These are phyloP conservation scores for Gymnosoma rotundatum DNA, from an alignment of 2,888 invertebrate genomes.

Conservation along the genomic window DNA sequence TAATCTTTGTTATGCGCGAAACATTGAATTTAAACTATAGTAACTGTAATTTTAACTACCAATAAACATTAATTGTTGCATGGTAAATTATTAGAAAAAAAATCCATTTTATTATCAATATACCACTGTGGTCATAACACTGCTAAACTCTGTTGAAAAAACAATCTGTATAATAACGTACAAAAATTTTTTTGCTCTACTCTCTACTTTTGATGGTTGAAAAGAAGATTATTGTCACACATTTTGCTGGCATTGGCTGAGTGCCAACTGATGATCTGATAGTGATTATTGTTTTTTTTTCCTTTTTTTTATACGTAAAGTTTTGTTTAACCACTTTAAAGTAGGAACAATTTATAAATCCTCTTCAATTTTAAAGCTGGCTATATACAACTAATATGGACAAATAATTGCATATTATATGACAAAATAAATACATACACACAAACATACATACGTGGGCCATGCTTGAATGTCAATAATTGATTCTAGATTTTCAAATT, in stretches of 20 bases:
- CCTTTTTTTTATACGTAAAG: background rate
- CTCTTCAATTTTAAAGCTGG: conserved; percentile 3
- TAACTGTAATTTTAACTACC: no score
- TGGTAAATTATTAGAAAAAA: no score
- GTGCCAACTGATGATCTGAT: conserved; percentile 65
- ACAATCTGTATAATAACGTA: conserved; percentile 18
- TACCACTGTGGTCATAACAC: background rate
- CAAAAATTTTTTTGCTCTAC: conserved; percentile 1
- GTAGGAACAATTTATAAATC: background rate
- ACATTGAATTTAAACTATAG: no score
- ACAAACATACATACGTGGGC: background rate
- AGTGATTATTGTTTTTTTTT: conserved; percentile 33
- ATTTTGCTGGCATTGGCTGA: conserved; percentile 62
- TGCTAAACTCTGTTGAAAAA: background rate
- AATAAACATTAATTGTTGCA: no score
- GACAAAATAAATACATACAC: background rate
- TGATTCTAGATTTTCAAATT: no score
- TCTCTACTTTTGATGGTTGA: conserved; percentile 21
- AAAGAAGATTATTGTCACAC: conserved; percentile 61
- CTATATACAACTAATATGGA: background rate
- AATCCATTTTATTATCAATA: no score
- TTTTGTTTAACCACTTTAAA: conserved; percentile 11
- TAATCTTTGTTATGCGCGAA: no score
- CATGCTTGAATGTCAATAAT: no score
- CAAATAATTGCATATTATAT: background rate